Conservation (phyloP, 2,113 vertebrate species). For the Indri indri region DNA sequence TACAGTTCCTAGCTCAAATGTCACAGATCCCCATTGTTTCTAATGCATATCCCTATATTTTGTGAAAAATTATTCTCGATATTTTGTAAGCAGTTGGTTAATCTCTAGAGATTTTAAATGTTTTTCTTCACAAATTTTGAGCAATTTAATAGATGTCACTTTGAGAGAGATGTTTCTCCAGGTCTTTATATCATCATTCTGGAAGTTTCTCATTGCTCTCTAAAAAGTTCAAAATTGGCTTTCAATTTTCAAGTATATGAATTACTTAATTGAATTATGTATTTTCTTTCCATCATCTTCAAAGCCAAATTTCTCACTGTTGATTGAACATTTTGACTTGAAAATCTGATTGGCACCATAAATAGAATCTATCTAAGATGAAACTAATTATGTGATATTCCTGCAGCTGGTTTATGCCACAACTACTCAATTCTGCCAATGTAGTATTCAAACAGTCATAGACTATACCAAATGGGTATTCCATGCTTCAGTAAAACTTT, state of each 20-base stretch:
- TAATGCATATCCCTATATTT: background rate
- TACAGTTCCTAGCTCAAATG: background rate
- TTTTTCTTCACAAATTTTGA: background rate
- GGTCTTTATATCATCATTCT: background rate
- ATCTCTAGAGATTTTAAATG: background rate
- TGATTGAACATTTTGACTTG: background rate
- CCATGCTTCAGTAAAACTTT: background rate
- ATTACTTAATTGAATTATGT: too few relatives aligned
- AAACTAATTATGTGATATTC: background rate
- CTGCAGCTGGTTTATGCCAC: background rate
- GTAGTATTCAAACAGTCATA: background rate
- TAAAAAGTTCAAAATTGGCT: background rate
- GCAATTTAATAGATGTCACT: background rate
- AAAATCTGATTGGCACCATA: background rate
- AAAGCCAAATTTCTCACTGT: background rate
- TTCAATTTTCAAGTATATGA: background rate
- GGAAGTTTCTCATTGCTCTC: background rate
- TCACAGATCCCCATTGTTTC: background rate
- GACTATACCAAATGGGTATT: background rate
- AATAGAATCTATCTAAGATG: background rate
- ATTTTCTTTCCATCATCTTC: background rate
- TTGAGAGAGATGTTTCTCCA: background rate
- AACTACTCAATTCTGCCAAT: background rate
- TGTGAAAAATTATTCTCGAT: background rate
- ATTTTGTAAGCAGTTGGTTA: background rate